Percentiles rank a stretch among this genome's conserved stretches.
phyloP scores from a whole-genome alignment of 2,888 invertebrate genomes.

The Hyles lineata region DNA sequence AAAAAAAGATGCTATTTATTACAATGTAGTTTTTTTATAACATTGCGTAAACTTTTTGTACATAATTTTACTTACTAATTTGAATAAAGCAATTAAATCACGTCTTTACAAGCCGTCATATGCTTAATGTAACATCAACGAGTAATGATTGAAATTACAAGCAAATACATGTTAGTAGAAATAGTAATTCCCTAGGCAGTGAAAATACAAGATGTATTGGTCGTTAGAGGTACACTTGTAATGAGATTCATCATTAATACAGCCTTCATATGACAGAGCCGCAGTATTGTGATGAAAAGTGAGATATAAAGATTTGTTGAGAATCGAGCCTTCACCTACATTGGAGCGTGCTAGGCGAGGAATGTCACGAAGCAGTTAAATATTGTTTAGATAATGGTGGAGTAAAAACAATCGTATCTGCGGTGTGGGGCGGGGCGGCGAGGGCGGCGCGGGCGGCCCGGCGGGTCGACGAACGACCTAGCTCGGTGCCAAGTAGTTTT shows the following conservation, averaged over 20 bases:
- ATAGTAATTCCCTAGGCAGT: neutral
- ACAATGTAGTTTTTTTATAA: neutral
- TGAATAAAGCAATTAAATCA: neutral
- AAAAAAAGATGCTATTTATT: neutral
- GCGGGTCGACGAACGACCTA: slow-evolving; percentile 83
- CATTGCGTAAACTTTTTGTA: neutral
- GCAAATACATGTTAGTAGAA: neutral
- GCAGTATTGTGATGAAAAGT: slow-evolving; percentile 32
- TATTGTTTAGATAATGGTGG: slow-evolving; percentile 77
- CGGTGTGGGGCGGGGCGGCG: slow-evolving; percentile 49
- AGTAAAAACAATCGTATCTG: slow-evolving; percentile 77
- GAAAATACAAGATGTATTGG: neutral
- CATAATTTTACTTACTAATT: neutral
- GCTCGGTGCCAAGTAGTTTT: slow-evolving; percentile 64
- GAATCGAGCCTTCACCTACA: slow-evolving; percentile 79
- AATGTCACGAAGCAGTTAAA: slow-evolving; percentile 81
- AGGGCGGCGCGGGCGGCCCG: slow-evolving; percentile 45
- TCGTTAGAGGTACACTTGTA: slow-evolving; percentile 14
- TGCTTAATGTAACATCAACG: neutral
- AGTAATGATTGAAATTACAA: neutral
- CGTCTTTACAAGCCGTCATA: neutral
- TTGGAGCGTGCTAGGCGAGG: slow-evolving; percentile 77
- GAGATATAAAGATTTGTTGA: slow-evolving; percentile 55
- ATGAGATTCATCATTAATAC: slow-evolving; percentile 20
- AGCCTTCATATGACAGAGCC: neutral